Evolutionary conservation across 2,888 invertebrate species (phyloP).

Genomic region (Netelia inedita): DNA sequence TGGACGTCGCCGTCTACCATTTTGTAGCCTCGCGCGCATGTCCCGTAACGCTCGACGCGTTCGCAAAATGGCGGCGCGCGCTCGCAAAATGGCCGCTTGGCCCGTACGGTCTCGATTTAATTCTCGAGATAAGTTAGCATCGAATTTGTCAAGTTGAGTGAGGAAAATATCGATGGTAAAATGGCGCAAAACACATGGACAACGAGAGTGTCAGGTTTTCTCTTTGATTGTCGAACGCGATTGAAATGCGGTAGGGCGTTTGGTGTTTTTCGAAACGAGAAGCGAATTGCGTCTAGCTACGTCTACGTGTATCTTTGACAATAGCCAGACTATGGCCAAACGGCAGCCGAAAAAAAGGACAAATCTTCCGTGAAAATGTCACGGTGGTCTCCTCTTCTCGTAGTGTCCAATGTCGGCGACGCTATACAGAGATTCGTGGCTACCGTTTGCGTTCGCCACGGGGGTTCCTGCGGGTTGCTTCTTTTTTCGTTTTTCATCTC

Average conservation of each 20-base stretch:
- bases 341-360: slow-evolving; percentile 73
- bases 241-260: slow-evolving; percentile 19
- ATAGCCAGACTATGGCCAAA: slow-evolving; percentile 51
- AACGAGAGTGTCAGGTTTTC: slow-evolving; percentile 12
- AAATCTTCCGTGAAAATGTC: slow-evolving; percentile 80
- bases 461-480: slow-evolving; percentile 76
- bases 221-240: neutral
- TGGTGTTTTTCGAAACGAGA: neutral
- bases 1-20: slow-evolving; percentile 8
- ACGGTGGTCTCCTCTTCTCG: slow-evolving; percentile 78
- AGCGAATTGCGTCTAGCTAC: neutral
- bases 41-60: neutral
- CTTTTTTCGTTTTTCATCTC: slow-evolving; percentile 67
- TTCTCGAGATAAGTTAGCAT: neutral
- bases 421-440: slow-evolving; percentile 76
- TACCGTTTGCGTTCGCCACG: slow-evolving; percentile 80
- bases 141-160: neutral
- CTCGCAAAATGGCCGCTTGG: no score
- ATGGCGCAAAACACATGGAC: slow-evolving; percentile 19
- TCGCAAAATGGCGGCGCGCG: no score
- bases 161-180: slow-evolving; percentile 38
- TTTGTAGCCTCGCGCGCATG: neutral
- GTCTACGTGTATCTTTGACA: slow-evolving; percentile 34
- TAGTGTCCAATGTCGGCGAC: slow-evolving; percentile 75
- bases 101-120: neutral